Evolutionary conservation across 2,113 vertebrate genomes (phyloP), one percentile per base, ranked within the genome.

Genomic region (Caloenas nicobarica): DNA sequence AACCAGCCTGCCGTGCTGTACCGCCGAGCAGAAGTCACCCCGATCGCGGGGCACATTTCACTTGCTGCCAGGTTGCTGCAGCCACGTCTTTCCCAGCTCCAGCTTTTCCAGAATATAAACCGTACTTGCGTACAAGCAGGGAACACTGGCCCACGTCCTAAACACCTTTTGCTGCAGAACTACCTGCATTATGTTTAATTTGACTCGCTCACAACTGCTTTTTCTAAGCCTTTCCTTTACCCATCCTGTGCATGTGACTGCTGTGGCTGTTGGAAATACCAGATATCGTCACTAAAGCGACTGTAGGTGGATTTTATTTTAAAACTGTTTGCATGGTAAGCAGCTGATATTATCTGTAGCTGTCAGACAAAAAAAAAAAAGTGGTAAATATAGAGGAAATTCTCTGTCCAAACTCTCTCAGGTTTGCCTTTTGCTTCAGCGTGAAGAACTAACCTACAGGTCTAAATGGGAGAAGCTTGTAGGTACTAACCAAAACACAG

Each of bases 21-120:
- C 62, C 11, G 3, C 56, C 14, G 4, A 26, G 76, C 74, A 81
- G 46, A 72, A 44, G 40, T 44, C 64, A 8, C 25, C 38, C 34
- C 8, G 6, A 2, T 9, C 1, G 0, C 29, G 16, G 60, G 29
- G 8, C 1, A 0, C 29, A 7, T 36, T 60, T 31, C 31, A 51
- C 40, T 53, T 40, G 22, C 53, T 54, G 40, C 29, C 25, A 50
- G 42, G 12, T 72, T 70, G 38, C 56, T 56, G 46, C 57, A 61
- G 76, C 57, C 11, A 8, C 3, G 1, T 31, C 26, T 22, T 70
- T 28, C 53, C 38, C 58, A 58, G 70, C 42, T 86, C 61, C 44
- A 42, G 16, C 18, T 48, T 65, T 58, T 40, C 76, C 44, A 50
- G 28, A 13, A 18, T 5, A 14, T 8, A 40, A 78, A n/a, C 5